A percentile compares a stretch with the other conserved stretches of the same genome.
phyloP scores from a whole-genome alignment of 2,113 vertebrate genomes.

The Limanda limanda region DNA sequence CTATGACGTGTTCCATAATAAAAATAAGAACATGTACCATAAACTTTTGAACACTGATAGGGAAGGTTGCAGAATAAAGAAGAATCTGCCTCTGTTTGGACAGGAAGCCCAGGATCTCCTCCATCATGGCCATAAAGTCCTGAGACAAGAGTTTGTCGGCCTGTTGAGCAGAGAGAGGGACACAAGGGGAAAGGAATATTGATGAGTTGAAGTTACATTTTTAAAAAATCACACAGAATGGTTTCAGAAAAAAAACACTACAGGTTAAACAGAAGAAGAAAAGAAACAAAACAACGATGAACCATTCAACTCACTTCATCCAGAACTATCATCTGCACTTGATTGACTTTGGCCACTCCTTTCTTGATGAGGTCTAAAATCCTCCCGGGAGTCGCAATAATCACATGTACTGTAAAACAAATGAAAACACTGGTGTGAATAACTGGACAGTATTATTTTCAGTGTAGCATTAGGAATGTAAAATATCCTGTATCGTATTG shows the following conservation, averaged over 20 bases:
- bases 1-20: no score
- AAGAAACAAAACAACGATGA: no score
- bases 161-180: slow-evolving; percentile 71
- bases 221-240: neutral
- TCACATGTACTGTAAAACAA: slow-evolving; percentile 89
- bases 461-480: no score
- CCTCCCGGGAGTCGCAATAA: slow-evolving; percentile 98
- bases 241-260: neutral
- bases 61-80: slow-evolving; percentile 98
- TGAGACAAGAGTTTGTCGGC: slow-evolving; percentile 98
- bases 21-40: slow-evolving; percentile 86
- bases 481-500: no score
- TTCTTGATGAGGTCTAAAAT: slow-evolving; percentile 99
- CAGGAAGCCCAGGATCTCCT: slow-evolving; percentile 96
- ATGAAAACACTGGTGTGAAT: neutral
- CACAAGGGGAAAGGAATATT: neutral
- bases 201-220: neutral
- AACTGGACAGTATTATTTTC: neutral
- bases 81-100: slow-evolving; percentile 98
- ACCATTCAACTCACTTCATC: slow-evolving; percentile 89
- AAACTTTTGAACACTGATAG: slow-evolving; percentile 98
- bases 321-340: slow-evolving; percentile 98
- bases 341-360: slow-evolving; percentile 97
- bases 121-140: slow-evolving; percentile 99
- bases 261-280: neutral